These are phyloP conservation scores for Leptinotarsa juncta DNA, from an alignment of 2,888 invertebrate genomes.

Conservation along the genomic window DNA sequence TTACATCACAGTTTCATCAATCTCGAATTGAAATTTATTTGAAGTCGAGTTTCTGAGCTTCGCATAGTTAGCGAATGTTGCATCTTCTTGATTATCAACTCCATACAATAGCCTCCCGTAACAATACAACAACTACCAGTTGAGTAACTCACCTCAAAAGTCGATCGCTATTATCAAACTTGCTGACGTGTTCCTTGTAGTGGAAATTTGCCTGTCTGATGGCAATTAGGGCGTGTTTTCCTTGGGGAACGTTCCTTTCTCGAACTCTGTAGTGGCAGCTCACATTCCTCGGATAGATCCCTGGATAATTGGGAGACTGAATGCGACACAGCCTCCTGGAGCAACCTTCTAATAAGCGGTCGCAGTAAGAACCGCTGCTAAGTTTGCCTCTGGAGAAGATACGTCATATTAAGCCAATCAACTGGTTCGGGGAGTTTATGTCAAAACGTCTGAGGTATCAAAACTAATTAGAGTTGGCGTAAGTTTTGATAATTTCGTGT, in stretches of 20 bases:
- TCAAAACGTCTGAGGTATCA: constrained; percentile 13
- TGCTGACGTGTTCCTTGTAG: constrained; percentile 82
- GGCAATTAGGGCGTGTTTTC: constrained; percentile 80
- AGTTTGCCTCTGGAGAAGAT: constrained; percentile 70
- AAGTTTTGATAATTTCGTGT: constrained; percentile 1
- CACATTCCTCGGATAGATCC: constrained; percentile 88
- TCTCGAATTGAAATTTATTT: too few species aligned
- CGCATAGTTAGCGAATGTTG: neutral
- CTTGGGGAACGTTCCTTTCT: constrained; percentile 70
- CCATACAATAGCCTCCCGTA: neutral
- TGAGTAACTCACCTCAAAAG: constrained; percentile 75
- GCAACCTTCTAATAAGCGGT: constrained; percentile 83
- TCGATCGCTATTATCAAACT: constrained; percentile 80
- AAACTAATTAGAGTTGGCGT: constrained; percentile 6
- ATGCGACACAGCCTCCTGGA: constrained; percentile 74
- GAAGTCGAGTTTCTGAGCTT: neutral
- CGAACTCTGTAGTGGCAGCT: constrained; percentile 68
- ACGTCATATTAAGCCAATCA: constrained; percentile 12
- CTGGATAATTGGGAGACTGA: constrained; percentile 91
- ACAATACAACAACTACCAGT: neutral
- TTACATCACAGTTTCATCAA: too few species aligned
- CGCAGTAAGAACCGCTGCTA: constrained; percentile 82
- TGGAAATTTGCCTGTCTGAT: constrained; percentile 83
- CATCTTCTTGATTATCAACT: neutral
- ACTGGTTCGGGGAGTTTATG: neutral